A percentile compares a stretch with the other conserved stretches of the same genome.
Evolutionary conservation across 2,797 vertebrate species (phyloP).

Genomic region (Leptatherina wallacei): DNA sequence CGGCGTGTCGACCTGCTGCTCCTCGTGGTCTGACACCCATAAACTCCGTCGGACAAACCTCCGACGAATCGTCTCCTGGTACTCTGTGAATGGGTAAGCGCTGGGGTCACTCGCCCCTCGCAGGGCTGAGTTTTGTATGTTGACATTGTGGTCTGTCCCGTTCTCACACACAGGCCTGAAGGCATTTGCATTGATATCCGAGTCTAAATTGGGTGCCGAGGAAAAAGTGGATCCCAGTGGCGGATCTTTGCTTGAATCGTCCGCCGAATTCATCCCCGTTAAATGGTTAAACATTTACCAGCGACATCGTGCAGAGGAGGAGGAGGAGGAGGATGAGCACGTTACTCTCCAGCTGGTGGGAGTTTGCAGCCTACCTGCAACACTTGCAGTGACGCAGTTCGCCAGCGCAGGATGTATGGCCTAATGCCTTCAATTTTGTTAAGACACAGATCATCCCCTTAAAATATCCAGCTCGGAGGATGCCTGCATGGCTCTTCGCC

Average conservation of each 20-base stretch:
- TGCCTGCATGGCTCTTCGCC: constrained; percentile 44
- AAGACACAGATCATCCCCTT: constrained; percentile 46
- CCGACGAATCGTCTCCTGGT: constrained; percentile 85
- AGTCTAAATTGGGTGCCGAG: constrained; percentile 77
- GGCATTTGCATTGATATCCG: constrained; percentile 75
- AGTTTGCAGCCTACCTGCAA: constrained; percentile 82
- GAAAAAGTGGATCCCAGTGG: constrained; percentile 75
- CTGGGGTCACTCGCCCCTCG: constrained; percentile 83
- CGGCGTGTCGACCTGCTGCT: constrained; percentile 83
- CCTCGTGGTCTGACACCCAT: constrained; percentile 93
- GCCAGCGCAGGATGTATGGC: constrained; percentile 66
- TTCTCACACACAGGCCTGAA: constrained; percentile 77
- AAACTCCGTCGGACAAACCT: constrained; percentile 92
- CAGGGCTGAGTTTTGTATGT: constrained; percentile 74
- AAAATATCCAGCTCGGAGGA: constrained; percentile 41
- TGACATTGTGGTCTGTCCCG: constrained; percentile 77
- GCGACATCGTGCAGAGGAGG: constrained; percentile 60
- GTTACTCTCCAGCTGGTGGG: constrained; percentile 70
- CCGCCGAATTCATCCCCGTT: constrained; percentile 85
- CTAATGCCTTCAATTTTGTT: constrained; percentile 44
- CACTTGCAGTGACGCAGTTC: constrained; percentile 84
- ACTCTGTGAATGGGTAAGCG: constrained; percentile 78
- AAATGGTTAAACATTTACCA: constrained; percentile 67
- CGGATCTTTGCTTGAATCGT: constrained; percentile 78
- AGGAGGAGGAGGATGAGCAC: constrained; percentile 66